Base-by-base conservation (phyloP, 2,888 invertebrate species). In the Chalcosyrphus nemorum region DNA sequence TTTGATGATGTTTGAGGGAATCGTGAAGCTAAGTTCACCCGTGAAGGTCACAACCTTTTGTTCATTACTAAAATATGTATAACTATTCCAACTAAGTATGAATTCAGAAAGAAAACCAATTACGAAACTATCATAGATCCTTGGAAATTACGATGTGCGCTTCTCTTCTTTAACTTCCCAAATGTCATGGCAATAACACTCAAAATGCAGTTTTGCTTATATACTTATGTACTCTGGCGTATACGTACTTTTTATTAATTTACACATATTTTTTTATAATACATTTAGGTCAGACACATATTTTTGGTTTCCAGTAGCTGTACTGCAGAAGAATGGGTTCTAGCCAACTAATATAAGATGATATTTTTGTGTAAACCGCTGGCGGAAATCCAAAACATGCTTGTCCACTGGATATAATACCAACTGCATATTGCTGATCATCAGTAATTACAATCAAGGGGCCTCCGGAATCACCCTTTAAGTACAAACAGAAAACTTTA, bases 381-480 rank as follows among this genome's bases (percentile, higher is more conserved):
- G 82, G 82, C 5, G 82, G 82, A 47, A 68, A 63, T 38, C 82
- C 82, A 24, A 54, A 68, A 9, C 82, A 82, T 2, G 82, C 82
- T 47, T 82, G 82, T 19, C 82, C 82, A 17, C 13, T 66, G 2
- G 82, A 72, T 4, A 72, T 82, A 15, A 82, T 82, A 0, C 82
- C 82, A 54, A 72, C 59, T 7, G 77, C 77, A 41, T 82, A 77
- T 4, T 66, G 24, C 7, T 54, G 32, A 47, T 47, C n/a, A 6
- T 72, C 57, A 0, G 11, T 2, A 0, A 5, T 65, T 1, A 70
- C 45, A 32, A 82, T 66, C 9, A 82, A 17, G 4, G 82, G 82
- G 2, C 82, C 82, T 3, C 82, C 82, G 2, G 82, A 82, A 61
- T 82, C 82, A 19, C 82, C 82, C 82, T 82, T n/a, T n/a, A n/a